Conservation (phyloP, 1,140 invertebrate genomes). For the Panagrolaimus sp. region DNA sequence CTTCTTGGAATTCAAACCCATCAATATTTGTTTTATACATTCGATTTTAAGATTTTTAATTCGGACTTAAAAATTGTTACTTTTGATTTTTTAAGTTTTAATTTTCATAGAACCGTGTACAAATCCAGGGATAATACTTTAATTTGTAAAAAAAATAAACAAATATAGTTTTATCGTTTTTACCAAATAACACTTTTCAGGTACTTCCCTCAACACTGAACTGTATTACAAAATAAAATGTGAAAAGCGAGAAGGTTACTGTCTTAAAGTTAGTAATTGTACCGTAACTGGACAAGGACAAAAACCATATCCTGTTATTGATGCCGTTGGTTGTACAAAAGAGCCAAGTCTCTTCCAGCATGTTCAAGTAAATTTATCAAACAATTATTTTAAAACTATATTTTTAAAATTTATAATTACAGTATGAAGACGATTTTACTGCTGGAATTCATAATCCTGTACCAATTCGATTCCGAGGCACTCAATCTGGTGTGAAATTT, state of each 20-base stretch:
- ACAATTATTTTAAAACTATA: not conserved
- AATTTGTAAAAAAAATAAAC: too few relatives aligned
- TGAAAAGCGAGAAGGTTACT: conserved; percentile 36
- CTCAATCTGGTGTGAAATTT: conserved; percentile 34
- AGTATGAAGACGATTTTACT: conserved; percentile 45
- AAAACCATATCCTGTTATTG: conserved; percentile 39
- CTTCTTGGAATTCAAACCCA: too few relatives aligned
- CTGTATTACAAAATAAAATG: conserved; percentile 48
- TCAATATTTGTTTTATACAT: too few relatives aligned
- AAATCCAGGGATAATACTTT: too few relatives aligned
- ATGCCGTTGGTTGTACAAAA: conserved; percentile 38
- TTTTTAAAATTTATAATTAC: not conserved
- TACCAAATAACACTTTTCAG: conserved; percentile 8
- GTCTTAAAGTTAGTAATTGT: conserved; percentile 36
- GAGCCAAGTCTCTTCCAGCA: conserved; percentile 43
- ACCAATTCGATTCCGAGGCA: conserved; percentile 37
- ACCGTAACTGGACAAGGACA: conserved; percentile 29
- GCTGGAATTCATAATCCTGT: conserved; percentile 44
- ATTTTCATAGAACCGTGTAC: too few relatives aligned
- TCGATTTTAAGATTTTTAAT: too few relatives aligned
- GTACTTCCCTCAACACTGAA: conserved; percentile 37
- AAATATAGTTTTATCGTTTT: too few relatives aligned
- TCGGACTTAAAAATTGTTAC: too few relatives aligned
- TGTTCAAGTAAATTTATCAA: conserved; percentile 40
- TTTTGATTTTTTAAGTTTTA: too few relatives aligned